These are phyloP conservation scores for Gallinago nigripennis DNA, from an alignment of 2,797 vertebrate genomes.

Conservation along the genomic window DNA sequence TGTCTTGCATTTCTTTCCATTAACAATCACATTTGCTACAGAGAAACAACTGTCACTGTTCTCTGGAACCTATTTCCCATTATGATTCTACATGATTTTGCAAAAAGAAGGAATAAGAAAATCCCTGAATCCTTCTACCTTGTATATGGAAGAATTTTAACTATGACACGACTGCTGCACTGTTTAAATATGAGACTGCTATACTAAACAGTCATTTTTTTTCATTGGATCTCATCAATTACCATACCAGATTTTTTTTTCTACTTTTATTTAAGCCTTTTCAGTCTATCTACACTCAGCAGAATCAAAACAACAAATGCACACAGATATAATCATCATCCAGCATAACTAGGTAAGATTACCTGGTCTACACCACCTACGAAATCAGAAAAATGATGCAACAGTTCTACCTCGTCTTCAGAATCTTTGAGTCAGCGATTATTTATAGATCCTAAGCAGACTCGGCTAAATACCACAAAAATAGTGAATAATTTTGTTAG, in stretches of 20 bases:
- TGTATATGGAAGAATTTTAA: not conserved
- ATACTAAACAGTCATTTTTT: not conserved
- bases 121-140: not conserved
- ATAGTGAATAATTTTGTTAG: not conserved
- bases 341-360: not conserved
- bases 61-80: not conserved
- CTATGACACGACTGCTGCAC: not conserved
- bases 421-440: not conserved
- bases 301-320: not conserved
- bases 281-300: not conserved
- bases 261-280: not conserved
- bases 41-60: not conserved
- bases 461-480: not conserved
- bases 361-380: not conserved
- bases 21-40: not conserved
- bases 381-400: not conserved
- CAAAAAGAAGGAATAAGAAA: not conserved
- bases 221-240: not conserved
- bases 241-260: not conserved
- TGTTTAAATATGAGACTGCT: not conserved
- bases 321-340: not conserved
- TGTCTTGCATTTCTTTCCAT: conserved; percentile 73
- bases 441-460: not conserved
- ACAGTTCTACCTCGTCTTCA: not conserved
- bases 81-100: not conserved